Evolutionary conservation across 1,140 invertebrate genomes (phyloP), one percentile per base, ranked within the genome.

Genomic region (Papilio helenus): DNA sequence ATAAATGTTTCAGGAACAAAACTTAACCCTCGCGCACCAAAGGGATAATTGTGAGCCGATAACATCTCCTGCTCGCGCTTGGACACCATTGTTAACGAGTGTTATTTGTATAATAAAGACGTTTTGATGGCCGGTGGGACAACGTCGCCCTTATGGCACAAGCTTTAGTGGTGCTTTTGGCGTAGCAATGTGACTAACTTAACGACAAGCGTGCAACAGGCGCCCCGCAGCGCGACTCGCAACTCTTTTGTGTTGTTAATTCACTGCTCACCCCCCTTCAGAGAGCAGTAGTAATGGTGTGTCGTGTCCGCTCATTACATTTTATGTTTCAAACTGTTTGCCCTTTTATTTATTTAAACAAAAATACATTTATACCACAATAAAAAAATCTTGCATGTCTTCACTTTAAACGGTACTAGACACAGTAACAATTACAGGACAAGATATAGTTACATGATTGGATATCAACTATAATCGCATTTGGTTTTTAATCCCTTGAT

Each of bases 171-270:
- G 46, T 76, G 49, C 23, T 23, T 26, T 61, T 72, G 7, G 20
- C 65, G 5, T 14, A 14, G 26, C 23, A 46, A 10, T 34, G 34
- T 39, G 10, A 20, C 39, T 39, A 23, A 20, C 23, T 16, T 78
- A 79, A 76, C 16, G 68, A 79, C 76, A 55, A 39, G 68, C 34
- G 79, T 78, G 77, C 76, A 90, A 91, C 88, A 84, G 88, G 88
- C 90, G 79, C 84, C 90, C 90, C 87, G 89, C 79, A 61, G 90
- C 76, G 88, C 76, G 78, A 72, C 79, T 79, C 83, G 83, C 83
- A 81, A 85, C 84, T 86, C 88, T 88, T 91, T 91, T 91, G 89
- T 90, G 83, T 82, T 51, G 86, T 83, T 91, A 90, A 91, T 91
- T 89, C 84, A 84, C 81, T 82, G 80, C 81, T 85, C 86, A 84